Evolutionary conservation across 2,797 vertebrate genomes (phyloP).

Genomic region (Gallinago nigripennis): DNA sequence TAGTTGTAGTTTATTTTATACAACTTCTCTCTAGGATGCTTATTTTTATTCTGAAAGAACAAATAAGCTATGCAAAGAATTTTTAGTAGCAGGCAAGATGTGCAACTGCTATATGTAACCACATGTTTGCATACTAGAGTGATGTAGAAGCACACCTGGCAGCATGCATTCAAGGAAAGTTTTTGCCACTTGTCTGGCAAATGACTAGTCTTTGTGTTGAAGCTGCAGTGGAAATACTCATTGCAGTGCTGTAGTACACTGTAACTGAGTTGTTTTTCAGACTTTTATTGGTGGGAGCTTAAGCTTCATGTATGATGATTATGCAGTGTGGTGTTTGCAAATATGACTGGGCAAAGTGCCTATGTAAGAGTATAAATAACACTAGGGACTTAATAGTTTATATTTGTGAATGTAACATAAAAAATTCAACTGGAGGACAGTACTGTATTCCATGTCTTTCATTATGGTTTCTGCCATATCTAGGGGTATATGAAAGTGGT

Average conservation of each 20-base stretch:
- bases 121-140: slow-evolving; percentile 32
- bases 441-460: background rate
- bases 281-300: background rate
- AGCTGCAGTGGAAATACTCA: background rate
- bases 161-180: background rate
- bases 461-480: background rate
- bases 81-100: background rate
- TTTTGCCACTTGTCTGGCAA: no score
- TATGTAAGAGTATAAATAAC: accelerated
- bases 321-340: background rate
- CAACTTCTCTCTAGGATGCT: background rate
- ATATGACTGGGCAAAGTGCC: background rate
- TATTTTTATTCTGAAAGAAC: background rate
- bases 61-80: background rate
- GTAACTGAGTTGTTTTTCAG: background rate
- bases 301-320: accelerated
- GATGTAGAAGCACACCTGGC: background rate
- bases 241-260: background rate
- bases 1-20: background rate
- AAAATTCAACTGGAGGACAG: background rate
- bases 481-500: background rate
- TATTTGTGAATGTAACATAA: background rate
- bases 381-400: background rate
- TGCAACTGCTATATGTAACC: background rate
- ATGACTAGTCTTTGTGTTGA: background rate